phyloP scores from a whole-genome alignment of 1,140 invertebrate species.

The Aphidius ervi region DNA sequence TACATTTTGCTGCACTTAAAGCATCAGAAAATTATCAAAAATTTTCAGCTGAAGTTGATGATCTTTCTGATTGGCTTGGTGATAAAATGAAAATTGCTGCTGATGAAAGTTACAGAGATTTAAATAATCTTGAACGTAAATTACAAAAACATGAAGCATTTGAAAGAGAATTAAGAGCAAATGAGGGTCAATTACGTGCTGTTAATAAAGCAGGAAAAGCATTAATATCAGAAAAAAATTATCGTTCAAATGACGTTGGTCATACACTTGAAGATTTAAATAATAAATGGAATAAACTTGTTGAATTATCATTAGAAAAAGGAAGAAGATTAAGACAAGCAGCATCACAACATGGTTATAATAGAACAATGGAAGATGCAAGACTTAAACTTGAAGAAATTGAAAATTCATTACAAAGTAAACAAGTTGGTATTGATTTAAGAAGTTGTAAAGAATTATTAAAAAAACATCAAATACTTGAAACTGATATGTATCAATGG shows the following conservation, averaged over 20 bases:
- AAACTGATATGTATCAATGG: constrained; percentile 76
- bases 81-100: constrained; percentile 89
- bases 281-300: constrained; percentile 68
- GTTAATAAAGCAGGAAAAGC: constrained; percentile 77
- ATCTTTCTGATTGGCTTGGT: constrained; percentile 82
- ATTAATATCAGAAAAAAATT: constrained; percentile 68
- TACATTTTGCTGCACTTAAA: constrained; percentile 66
- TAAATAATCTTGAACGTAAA: constrained; percentile 88
- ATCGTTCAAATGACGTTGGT: constrained; percentile 64
- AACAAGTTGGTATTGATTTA: constrained; percentile 79
- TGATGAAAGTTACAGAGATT: constrained; percentile 89
- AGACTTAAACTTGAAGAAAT: constrained; percentile 77
- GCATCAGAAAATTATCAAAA: constrained; percentile 79
- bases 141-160: constrained; percentile 97
- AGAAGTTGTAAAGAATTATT: constrained; percentile 83
- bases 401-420: constrained; percentile 68
- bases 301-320: constrained; percentile 74
- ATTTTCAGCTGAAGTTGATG: constrained; percentile 85
- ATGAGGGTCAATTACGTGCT: constrained; percentile 80
- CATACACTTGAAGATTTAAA: constrained; percentile 66
- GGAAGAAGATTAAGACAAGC: constrained; percentile 74
- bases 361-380: constrained; percentile 73
- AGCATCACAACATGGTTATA: constrained; percentile 74
- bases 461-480: constrained; percentile 77
- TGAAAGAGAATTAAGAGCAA: constrained; percentile 88